Evolutionary conservation across 2,113 vertebrate species (phyloP).

Genomic region (Ptilorrhoa leucosticta): DNA sequence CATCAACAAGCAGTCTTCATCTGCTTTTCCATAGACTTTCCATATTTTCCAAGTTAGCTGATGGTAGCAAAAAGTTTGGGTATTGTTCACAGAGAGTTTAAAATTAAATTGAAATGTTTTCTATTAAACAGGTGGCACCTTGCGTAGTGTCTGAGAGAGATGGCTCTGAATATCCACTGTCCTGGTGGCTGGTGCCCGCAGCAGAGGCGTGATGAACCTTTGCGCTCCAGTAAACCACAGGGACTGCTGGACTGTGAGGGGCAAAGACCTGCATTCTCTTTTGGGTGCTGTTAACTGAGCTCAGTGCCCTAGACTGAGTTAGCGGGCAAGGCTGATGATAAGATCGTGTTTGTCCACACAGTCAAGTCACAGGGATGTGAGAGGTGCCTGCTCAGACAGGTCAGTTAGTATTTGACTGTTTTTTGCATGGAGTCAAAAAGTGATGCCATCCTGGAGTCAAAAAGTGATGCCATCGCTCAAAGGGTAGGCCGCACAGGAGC

Average conservation of each 20-base stretch:
- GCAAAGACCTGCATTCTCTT: background rate
- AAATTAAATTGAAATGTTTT: background rate
- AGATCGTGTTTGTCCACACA: background rate
- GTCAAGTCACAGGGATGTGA: background rate
- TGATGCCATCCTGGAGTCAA: background rate
- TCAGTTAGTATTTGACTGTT: background rate
- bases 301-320: background rate
- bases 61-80: background rate
- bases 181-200: background rate
- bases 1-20: too few species aligned
- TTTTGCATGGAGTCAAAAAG: background rate
- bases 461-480: background rate
- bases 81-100: background rate
- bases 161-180: background rate
- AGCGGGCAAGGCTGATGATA: background rate
- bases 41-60: background rate
- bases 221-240: fast-evolving
- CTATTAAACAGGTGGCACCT: background rate
- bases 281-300: background rate
- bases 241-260: background rate
- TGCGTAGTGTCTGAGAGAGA: background rate
- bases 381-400: background rate
- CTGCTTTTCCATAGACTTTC: background rate
- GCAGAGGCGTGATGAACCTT: background rate
- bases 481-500: background rate